Conservation (phyloP, 2,113 vertebrate genomes). For the Propithecus coquereli region DNA sequence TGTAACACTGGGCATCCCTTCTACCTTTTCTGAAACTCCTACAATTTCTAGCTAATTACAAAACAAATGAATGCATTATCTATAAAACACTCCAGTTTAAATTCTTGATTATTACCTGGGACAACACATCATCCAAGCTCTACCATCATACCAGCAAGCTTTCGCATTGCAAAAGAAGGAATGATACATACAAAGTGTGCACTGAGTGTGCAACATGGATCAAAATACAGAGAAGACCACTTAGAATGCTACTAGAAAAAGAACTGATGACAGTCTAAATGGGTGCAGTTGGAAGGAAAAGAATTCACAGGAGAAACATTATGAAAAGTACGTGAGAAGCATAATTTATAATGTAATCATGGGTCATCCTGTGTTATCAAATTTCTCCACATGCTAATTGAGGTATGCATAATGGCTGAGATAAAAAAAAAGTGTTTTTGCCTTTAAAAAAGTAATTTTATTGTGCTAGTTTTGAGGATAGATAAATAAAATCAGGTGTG, state of each 20-base stretch:
- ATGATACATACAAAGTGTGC: background rate
- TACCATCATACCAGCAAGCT: background rate
- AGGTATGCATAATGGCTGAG: background rate
- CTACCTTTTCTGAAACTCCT: background rate
- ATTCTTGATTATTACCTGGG: background rate
- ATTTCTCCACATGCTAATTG: background rate
- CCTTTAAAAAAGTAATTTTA: background rate
- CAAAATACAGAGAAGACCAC: background rate
- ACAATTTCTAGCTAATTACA: background rate
- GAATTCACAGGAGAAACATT: background rate
- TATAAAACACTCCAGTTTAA: background rate
- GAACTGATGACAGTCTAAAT: background rate
- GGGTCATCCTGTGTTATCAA: background rate
- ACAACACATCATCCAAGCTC: background rate
- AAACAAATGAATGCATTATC: background rate
- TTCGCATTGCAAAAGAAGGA: background rate
- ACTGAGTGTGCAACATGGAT: background rate
- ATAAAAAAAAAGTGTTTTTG: background rate
- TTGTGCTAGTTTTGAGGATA: background rate
- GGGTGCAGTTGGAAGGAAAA: background rate
- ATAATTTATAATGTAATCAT: background rate
- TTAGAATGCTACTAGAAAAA: background rate
- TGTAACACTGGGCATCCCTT: background rate
- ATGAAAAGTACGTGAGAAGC: background rate
- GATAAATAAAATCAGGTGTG: constrained; percentile 13